Conservation (phyloP, 2,113 vertebrate genomes). For the human region DNA sequence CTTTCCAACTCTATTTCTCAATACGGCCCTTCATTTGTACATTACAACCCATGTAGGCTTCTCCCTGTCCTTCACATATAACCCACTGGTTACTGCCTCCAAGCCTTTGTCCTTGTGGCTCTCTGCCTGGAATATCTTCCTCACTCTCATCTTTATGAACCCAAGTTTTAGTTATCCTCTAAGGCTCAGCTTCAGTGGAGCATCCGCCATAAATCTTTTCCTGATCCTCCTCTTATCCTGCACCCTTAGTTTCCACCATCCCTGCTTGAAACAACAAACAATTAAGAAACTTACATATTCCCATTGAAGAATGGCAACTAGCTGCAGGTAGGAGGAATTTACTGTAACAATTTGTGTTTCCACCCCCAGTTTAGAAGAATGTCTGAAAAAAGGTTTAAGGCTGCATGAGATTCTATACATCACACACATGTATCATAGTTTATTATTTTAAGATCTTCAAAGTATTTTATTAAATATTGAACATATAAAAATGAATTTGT, state of each 20-base stretch:
- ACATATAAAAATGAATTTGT: neutral
- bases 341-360: neutral
- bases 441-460: neutral
- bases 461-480: neutral
- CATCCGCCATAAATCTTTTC: neutral
- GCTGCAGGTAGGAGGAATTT: neutral
- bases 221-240: fast-evolving
- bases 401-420: neutral
- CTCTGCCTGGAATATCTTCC: neutral
- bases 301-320: neutral
- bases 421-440: neutral
- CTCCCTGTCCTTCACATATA: too few species aligned
- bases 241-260: neutral
- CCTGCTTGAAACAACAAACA: neutral
- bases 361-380: neutral
- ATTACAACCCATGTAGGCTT: fast-evolving
- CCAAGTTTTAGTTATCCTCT: neutral
- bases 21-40: fast-evolving
- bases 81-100: fast-evolving
- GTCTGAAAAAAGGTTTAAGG: neutral
- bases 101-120: neutral
- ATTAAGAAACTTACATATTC: neutral
- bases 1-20: neutral
- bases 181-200: neutral
- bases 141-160: neutral